Evolutionary conservation across 2,888 invertebrate genomes (phyloP).

Genomic region (Lasioglossum vierecki): DNA sequence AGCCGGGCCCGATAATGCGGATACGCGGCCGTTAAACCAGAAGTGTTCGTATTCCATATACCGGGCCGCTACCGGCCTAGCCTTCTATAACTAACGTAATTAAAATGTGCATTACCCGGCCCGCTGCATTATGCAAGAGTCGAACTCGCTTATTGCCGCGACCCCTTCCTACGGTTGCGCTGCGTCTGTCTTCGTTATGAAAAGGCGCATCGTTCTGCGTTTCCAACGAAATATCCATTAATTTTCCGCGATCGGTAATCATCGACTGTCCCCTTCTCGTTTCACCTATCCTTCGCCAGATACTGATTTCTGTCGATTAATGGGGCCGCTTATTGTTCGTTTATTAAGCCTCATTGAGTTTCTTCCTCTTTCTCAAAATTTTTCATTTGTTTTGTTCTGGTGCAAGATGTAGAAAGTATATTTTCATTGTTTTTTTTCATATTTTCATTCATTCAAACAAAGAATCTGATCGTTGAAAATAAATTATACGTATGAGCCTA

Average conservation of each 20-base stretch:
- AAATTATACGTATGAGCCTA: neutral
- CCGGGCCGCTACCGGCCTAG: conserved; percentile 52
- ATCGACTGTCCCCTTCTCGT: neutral
- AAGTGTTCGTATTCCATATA: conserved; percentile 64
- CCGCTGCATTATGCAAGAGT: conserved; percentile 63
- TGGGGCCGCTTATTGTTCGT: neutral
- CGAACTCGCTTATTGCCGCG: conserved; percentile 45
- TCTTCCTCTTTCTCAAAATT: neutral
- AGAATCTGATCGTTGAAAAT: neutral
- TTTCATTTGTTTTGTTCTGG: neutral
- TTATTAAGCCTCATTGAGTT: neutral
- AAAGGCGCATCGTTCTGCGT: neutral
- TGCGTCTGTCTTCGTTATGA: conserved; percentile 28
- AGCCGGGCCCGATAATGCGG: conserved; percentile 68
- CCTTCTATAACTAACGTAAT: conserved; percentile 72
- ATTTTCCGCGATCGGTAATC: neutral
- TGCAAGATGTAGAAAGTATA: too few species aligned
- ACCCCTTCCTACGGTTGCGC: conserved; percentile 13
- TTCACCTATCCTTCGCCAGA: neutral
- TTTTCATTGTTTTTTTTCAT: too few species aligned
- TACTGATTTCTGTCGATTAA: neutral
- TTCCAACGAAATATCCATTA: neutral
- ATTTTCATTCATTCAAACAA: too few species aligned
- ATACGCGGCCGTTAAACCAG: conserved; percentile 69
- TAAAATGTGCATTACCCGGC: conserved; percentile 74